These are phyloP conservation scores for Eristalis intricaria DNA, from an alignment of 2,888 invertebrate species.

Conservation along the genomic window DNA sequence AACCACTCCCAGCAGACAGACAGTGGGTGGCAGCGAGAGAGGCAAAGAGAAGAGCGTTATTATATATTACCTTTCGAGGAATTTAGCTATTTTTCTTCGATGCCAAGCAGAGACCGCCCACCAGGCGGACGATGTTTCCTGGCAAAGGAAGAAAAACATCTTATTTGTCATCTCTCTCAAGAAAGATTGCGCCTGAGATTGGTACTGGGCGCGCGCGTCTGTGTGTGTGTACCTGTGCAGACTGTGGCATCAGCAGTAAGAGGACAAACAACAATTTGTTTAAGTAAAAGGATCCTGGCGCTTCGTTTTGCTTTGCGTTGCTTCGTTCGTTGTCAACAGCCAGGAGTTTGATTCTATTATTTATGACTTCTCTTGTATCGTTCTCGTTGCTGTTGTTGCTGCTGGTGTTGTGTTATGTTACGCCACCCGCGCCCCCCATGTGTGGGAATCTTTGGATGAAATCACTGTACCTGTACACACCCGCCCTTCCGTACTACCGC, in stretches of 20 bases:
- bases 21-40: too few species aligned
- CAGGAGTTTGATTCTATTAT: constrained; percentile 55
- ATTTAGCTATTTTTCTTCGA: constrained; percentile 25
- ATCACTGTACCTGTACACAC: not conserved
- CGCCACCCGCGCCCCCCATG: not conserved
- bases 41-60: not conserved
- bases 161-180: constrained; percentile 38
- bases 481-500: too few species aligned
- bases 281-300: constrained; percentile 64
- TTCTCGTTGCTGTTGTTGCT: constrained; percentile 8
- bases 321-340: constrained; percentile 50
- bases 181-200: constrained; percentile 24
- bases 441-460: not conserved
- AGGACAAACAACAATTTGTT: constrained; percentile 65
- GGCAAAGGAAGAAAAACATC: constrained; percentile 33
- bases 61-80: constrained; percentile 50
- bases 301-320: not conserved
- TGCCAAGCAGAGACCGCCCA: not conserved
- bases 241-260: constrained; percentile 17
- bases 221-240: constrained; percentile 19
- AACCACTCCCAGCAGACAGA: constrained; percentile 13
- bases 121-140: not conserved
- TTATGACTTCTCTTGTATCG: constrained; percentile 47
- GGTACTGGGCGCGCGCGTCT: constrained; percentile 22
- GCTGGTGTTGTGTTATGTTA: too few species aligned